phyloP scores from a whole-genome alignment of 2,888 invertebrate genomes.

The Ceriagrion tenellum region DNA sequence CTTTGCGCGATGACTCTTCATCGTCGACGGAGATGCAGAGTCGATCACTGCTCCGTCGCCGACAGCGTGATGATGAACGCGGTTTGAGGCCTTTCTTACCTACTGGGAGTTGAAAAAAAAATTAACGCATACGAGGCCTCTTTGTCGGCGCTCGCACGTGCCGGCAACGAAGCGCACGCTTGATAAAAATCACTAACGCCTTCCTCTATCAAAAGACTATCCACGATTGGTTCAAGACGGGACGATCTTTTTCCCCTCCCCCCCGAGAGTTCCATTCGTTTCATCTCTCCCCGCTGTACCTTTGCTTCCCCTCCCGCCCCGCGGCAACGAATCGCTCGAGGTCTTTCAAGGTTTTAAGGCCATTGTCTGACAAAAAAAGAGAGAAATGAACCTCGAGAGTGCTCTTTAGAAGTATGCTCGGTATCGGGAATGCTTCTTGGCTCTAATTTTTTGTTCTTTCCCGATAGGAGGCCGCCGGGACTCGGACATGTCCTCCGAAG shows the following conservation, averaged over 20 bases:
- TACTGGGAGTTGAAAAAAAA: no score
- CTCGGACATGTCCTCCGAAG: conserved; percentile 56
- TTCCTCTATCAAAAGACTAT: background rate
- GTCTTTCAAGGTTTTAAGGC: conserved; percentile 28
- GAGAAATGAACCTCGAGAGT: background rate
- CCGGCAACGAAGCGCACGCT: background rate
- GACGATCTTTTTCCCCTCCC: background rate
- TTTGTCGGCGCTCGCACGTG: background rate
- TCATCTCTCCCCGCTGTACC: background rate
- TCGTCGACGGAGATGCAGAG: conserved; percentile 51
- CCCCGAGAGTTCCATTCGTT: background rate
- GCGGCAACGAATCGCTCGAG: background rate
- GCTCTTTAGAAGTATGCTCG: background rate
- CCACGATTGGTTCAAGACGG: background rate
- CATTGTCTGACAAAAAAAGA: background rate
- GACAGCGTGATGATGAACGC: background rate
- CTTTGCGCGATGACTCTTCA: background rate
- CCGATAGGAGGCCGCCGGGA: conserved; percentile 30
- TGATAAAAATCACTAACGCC: background rate
- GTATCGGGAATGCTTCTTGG: background rate
- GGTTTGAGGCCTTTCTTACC: conserved; percentile 25
- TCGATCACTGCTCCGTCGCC: conserved; percentile 34
- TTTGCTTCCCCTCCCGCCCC: background rate
- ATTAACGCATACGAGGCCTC: background rate
- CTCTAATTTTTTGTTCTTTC: background rate